Evolutionary conservation across 1,140 invertebrate genomes (phyloP).

Genomic region (Drosophila ogumai): DNA sequence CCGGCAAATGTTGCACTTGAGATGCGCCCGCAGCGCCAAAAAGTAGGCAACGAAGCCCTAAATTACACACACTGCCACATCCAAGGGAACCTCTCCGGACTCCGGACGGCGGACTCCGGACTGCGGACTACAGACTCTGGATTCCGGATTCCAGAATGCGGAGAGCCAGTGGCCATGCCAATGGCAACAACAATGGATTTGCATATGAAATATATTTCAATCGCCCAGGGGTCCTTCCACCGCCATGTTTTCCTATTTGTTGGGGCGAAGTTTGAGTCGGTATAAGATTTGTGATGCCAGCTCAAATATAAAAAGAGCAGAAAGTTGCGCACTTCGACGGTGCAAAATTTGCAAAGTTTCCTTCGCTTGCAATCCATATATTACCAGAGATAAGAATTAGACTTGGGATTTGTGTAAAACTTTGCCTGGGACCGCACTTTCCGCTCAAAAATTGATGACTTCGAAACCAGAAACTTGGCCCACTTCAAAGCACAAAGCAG

Average conservation of each 20-base stretch:
- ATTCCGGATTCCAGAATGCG: conserved; percentile 4
- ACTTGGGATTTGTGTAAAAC: conserved; percentile 17
- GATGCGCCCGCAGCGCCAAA: conserved; percentile 50
- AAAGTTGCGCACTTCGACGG: conserved; percentile 41
- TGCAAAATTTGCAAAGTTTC: conserved; percentile 67
- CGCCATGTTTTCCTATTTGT: conserved; percentile 61
- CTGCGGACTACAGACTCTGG: neutral
- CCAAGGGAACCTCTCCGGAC: conserved; percentile 7
- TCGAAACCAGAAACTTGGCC: conserved; percentile 17
- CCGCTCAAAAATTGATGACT: conserved; percentile 20
- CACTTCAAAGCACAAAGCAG: conserved; percentile 5
- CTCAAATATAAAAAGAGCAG: conserved; percentile 13
- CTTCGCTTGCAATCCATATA: conserved; percentile 54
- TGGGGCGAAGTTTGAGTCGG: conserved; percentile 56
- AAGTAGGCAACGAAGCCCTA: conserved; percentile 58
- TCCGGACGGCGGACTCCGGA: too few relatives aligned
- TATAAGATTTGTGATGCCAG: conserved; percentile 31
- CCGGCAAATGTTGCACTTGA: conserved; percentile 64
- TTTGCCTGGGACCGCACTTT: conserved; percentile 8
- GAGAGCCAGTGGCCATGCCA: conserved; percentile 43
- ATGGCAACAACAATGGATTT: conserved; percentile 63
- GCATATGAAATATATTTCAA: conserved; percentile 78
- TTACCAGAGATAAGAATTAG: conserved; percentile 46
- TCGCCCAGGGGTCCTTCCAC: conserved; percentile 58
- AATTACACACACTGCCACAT: conserved; percentile 28